These are phyloP conservation scores for Rhagoletis zephyria DNA, from an alignment of 1,140 invertebrate genomes.

Conservation along the genomic window DNA sequence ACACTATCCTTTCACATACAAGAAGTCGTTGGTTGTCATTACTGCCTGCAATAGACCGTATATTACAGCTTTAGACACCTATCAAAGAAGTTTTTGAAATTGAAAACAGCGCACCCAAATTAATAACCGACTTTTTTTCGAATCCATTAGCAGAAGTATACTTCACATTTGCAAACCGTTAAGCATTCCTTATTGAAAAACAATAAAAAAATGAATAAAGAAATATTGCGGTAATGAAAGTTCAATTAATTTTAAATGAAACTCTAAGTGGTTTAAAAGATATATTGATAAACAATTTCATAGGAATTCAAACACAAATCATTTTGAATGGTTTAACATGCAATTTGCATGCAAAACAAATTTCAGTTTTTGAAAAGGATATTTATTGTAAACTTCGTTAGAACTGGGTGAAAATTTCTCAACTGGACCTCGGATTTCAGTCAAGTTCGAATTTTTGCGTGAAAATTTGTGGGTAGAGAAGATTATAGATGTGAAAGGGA, in stretches of 20 bases:
- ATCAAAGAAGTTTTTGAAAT: slow-evolving; percentile 31
- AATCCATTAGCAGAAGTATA: slow-evolving; percentile 38
- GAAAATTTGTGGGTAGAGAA: too few species aligned
- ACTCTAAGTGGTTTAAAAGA: slow-evolving; percentile 22
- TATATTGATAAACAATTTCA: not conserved
- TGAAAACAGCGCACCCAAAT: slow-evolving; percentile 9
- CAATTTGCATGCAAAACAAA: too few species aligned
- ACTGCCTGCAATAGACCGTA: slow-evolving; percentile 18
- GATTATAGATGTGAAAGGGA: too few species aligned
- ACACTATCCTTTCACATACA: slow-evolving; percentile 22
- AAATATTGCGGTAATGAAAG: not conserved
- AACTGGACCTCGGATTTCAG: too few species aligned
- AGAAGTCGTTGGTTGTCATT: slow-evolving; percentile 39
- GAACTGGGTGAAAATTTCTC: too few species aligned
- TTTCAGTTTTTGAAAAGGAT: too few species aligned
- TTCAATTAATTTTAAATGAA: slow-evolving; percentile 41
- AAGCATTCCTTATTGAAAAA: slow-evolving; percentile 4
- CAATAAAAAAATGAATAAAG: slow-evolving; percentile 18
- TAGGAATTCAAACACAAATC: too few species aligned
- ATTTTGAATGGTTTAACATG: too few species aligned
- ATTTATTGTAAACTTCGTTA: too few species aligned
- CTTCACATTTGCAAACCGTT: not conserved
- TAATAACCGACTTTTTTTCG: slow-evolving; percentile 27
- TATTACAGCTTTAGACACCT: slow-evolving; percentile 37
- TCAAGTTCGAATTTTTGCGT: too few species aligned